Conservation (phyloP, 1,140 invertebrate species). For the Diorhabda sublineata region DNA sequence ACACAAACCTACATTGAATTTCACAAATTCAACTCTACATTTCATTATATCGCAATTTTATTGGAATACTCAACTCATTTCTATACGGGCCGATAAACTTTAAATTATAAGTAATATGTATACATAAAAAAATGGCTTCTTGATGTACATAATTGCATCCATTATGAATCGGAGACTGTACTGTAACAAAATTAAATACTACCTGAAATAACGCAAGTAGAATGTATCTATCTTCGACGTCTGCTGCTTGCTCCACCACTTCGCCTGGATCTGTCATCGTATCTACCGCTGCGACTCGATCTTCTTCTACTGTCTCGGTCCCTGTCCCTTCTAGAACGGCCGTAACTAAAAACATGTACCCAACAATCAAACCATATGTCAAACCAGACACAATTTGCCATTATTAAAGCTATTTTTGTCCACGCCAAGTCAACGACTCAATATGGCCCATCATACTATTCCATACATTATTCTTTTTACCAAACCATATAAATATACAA, state of each 20-base stretch:
- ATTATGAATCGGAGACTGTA: not conserved
- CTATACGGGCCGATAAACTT: too few species aligned
- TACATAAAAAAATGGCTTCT: too few species aligned
- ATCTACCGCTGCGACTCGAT: slow-evolving; percentile 33
- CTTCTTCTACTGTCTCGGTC: slow-evolving; percentile 40
- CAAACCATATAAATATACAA: slow-evolving; percentile 48
- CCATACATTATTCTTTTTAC: slow-evolving; percentile 38
- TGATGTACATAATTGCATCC: too few species aligned
- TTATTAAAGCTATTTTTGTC: slow-evolving; percentile 22
- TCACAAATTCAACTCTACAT: too few species aligned
- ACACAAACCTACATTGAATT: too few species aligned
- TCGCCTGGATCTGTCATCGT: slow-evolving; percentile 37
- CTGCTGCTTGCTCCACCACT: slow-evolving; percentile 38
- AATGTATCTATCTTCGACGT: slow-evolving; percentile 25
- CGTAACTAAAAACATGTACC: slow-evolving; percentile 46
- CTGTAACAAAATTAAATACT: not conserved
- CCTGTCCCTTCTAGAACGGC: slow-evolving; percentile 40
- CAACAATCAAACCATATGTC: slow-evolving; percentile 29
- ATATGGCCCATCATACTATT: slow-evolving; percentile 32
- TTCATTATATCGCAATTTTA: too few species aligned
- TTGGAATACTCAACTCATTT: too few species aligned
- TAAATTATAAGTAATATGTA: too few species aligned
- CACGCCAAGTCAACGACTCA: slow-evolving; percentile 30
- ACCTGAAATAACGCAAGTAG: not conserved
- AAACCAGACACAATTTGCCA: slow-evolving; percentile 16